A percentile compares a stretch with the other conserved stretches of the same genome.
Evolutionary conservation across 1,140 invertebrate genomes (phyloP).

Genomic region (Thaumatotibia leucotreta): DNA sequence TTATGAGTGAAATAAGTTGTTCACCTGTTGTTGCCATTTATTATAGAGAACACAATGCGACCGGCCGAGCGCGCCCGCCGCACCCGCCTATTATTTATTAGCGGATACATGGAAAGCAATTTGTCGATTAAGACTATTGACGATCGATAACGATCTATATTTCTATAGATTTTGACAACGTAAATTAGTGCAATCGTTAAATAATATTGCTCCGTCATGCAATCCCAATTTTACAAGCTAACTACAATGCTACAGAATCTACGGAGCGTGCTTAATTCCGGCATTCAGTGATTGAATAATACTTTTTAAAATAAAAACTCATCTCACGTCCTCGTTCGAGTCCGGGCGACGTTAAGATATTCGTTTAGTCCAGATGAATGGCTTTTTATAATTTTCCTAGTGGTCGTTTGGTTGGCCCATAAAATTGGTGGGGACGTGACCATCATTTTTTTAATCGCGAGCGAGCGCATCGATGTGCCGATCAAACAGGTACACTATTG

Average conservation of each 20-base stretch:
- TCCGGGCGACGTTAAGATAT: conserved; percentile 38
- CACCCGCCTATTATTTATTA: conserved; percentile 59
- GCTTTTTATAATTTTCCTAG: conserved; percentile 54
- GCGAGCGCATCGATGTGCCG: conserved; percentile 50
- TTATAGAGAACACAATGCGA: conserved; percentile 65
- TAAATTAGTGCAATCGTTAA: background rate
- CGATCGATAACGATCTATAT: background rate
- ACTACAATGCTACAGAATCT: conserved; percentile 14
- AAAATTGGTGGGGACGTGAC: conserved; percentile 70
- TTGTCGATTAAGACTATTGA: conserved; percentile 27
- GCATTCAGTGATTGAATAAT: conserved; percentile 36
- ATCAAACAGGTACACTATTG: conserved; percentile 59
- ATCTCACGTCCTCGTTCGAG: conserved; percentile 42
- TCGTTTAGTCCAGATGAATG: conserved; percentile 53
- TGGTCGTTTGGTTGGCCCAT: conserved; percentile 50
- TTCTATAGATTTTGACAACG: background rate
- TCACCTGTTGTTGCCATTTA: conserved; percentile 76
- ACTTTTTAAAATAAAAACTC: conserved; percentile 45
- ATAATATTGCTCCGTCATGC: conserved; percentile 5
- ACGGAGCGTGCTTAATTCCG: conserved; percentile 35
- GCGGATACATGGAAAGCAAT: conserved; percentile 53
- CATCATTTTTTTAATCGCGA: conserved; percentile 52
- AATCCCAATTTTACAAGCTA: conserved; percentile 27
- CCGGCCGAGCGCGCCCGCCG: conserved; percentile 54
- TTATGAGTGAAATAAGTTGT: conserved; percentile 75